Evolutionary conservation across 92 coral and sea anemone species (phyloP), one percentile per base, ranked within the genome.

Genomic region (Montipora capitata): DNA sequence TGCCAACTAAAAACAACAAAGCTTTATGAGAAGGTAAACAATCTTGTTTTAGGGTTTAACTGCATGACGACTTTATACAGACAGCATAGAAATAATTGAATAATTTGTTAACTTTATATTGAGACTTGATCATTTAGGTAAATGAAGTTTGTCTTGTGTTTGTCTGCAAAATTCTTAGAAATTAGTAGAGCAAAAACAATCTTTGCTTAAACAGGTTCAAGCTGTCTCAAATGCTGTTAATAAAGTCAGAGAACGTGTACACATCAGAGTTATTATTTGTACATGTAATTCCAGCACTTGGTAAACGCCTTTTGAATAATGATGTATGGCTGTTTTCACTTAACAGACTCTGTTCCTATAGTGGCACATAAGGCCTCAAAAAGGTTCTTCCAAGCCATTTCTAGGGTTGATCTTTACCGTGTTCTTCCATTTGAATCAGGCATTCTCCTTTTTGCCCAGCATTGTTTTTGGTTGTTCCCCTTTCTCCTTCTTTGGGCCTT

Each of bases 191-290:
- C 38, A 12, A 10, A 68, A 63, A 63, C 68, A 13, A 18, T 18
- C 20, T 16, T 7, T 63, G 38, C 18, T 63, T 63, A 16, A 62
- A 17, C 67, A 15, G 54, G 4, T 42, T 14, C 15, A 72, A 48
- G 18, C n/a, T 73, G 5, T 39, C 27, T 48, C 3, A 4, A 44
- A 35, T 81, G 85, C 76, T 54, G 67, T 51, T 61, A 83, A 72
- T 83, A 83, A 83, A 83, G 87, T 83, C 79, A 72, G 87, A 83
- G 79, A 56, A 83, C 41, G 76, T 81, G 77, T 79, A 79, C 42
- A 43, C 7, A 48, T 27, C 42, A 79, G 57, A 17, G 27, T 44
- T 43, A 16, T 48, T 43, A 18, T 74, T 38, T 49, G 17, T 10
- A 14, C 42, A 27, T 48, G 7, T 17, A 7, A 15, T 39, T 40